phyloP scores from a whole-genome alignment of 2,888 invertebrate genomes.

The Ormyrus thymus region DNA sequence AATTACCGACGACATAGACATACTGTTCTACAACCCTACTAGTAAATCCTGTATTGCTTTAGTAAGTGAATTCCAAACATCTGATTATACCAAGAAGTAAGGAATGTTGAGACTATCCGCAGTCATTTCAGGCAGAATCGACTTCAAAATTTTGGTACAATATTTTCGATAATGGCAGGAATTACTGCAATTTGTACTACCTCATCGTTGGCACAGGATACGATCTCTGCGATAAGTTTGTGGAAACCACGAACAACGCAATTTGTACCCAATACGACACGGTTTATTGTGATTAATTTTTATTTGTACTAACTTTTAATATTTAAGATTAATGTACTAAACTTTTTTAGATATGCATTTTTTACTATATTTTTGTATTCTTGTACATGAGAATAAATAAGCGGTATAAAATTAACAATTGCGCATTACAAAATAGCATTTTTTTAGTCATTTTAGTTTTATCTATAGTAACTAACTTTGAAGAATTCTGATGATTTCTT shows the following conservation, averaged over 20 bases:
- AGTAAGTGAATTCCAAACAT: conserved; percentile 25
- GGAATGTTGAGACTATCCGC: too few species aligned
- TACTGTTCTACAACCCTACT: not conserved
- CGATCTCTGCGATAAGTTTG: conserved; percentile 56
- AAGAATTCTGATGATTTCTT: too few species aligned
- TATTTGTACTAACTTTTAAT: conserved; percentile 28
- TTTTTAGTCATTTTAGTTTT: too few species aligned
- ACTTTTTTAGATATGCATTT: not conserved
- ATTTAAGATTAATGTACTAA: not conserved
- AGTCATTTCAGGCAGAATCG: conserved; percentile 61
- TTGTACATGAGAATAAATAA: not conserved
- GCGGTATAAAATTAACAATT: not conserved
- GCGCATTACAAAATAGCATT: too few species aligned
- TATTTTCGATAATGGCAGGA: conserved; percentile 64
- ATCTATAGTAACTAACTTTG: too few species aligned
- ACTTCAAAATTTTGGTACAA: conserved; percentile 62
- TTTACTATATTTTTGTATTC: not conserved
- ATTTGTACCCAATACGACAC: conserved; percentile 65
- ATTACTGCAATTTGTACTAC: conserved; percentile 66
- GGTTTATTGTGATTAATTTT: conserved; percentile 58
- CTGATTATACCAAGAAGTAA: too few species aligned
- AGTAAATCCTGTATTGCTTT: conserved; percentile 26
- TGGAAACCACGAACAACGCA: conserved; percentile 60
- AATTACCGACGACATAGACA: conserved; percentile 36
- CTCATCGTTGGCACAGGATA: conserved; percentile 60